Base-by-base conservation (phyloP, 2,888 invertebrate genomes). In the Sarcophaga rosellei region DNA sequence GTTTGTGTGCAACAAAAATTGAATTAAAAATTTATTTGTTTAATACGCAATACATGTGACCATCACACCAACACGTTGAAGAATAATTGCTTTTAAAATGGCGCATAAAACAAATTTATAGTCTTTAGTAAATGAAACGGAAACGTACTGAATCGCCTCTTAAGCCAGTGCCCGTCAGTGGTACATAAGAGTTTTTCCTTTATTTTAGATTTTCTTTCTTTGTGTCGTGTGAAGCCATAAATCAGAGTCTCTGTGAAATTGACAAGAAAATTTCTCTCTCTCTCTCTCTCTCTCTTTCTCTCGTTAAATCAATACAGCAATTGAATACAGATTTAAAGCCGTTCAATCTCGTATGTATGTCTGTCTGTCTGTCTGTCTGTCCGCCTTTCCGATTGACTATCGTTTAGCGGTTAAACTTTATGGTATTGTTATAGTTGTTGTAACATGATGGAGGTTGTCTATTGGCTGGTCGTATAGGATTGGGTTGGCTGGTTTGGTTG, bases 401-500 rank as follows among this genome's bases (percentile, higher is more conserved):
- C 35, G 35, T 35, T 35, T 35, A 35, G 8, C 35, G 10, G 0
- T 35, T 35, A 35, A 35, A 53, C 53, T 53, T 17, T 53, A 53
- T 53, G 53, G 53, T 53, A 2, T 35, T 35, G 35, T 35, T 35
- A 35, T 53, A 15, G 47, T 53, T 15, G 47, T 15, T 53, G 17
- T 15, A 15, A 53, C 17, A 17, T 15, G 11, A 70, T 57, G 59
- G 63, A 63, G 63, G 12, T 25, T 76, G 63, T 76, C 59, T 70
- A 65, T 77, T 83, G 23, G 20, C 35, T 65, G 65, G n/a, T 25
- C 57, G 35, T 0, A 25, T 74, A 61, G 76, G 12, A 8, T 75
- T 77, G 35, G 35, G 17, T 83, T 77, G 5, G 44, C 63, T 82
- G 77, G 61, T 72, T 81, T 1, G 20, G 4, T n/a, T 57, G 65